A percentile compares a stretch with the other conserved stretches of the same genome.
Conservation (phyloP, 2,888 invertebrate genomes). For the Ormyrus thymus region DNA sequence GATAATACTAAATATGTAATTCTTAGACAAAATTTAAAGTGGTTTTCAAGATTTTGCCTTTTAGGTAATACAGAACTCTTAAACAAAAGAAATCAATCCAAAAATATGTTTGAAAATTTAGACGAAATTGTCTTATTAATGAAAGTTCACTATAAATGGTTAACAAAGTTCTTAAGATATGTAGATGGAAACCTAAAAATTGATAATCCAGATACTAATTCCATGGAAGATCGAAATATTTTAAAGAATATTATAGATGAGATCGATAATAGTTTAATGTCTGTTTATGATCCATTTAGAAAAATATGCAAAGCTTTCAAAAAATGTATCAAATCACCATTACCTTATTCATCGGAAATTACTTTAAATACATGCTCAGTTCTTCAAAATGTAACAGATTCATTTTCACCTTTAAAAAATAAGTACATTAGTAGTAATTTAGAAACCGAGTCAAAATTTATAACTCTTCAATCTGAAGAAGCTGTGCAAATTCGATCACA, state of each 20-base stretch:
- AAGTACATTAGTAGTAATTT: conserved; percentile 50
- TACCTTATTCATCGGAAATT: conserved; percentile 63
- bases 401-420: conserved; percentile 58
- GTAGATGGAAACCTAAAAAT: conserved; percentile 57
- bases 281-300: conserved; percentile 63
- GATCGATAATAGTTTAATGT: conserved; percentile 58
- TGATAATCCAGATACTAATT: conserved; percentile 32
- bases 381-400: conserved; percentile 57
- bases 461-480: conserved; percentile 58
- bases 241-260: conserved; percentile 65
- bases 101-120: conserved; percentile 59
- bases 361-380: conserved; percentile 57
- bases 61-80: conserved; percentile 71
- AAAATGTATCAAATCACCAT: conserved; percentile 60
- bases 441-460: conserved; percentile 60
- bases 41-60: conserved; percentile 77
- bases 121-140: conserved; percentile 80
- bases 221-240: conserved; percentile 61
- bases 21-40: conserved; percentile 77
- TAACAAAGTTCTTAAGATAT: conserved; percentile 77
- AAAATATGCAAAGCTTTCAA: conserved; percentile 66
- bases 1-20: conserved; percentile 70
- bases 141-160: conserved; percentile 85
- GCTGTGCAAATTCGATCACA: conserved; percentile 53
- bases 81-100: conserved; percentile 64